Percentiles rank a stretch among this genome's conserved stretches.
phyloP scores from a whole-genome alignment of 2,113 vertebrate species.

The Perccottus glenii region DNA sequence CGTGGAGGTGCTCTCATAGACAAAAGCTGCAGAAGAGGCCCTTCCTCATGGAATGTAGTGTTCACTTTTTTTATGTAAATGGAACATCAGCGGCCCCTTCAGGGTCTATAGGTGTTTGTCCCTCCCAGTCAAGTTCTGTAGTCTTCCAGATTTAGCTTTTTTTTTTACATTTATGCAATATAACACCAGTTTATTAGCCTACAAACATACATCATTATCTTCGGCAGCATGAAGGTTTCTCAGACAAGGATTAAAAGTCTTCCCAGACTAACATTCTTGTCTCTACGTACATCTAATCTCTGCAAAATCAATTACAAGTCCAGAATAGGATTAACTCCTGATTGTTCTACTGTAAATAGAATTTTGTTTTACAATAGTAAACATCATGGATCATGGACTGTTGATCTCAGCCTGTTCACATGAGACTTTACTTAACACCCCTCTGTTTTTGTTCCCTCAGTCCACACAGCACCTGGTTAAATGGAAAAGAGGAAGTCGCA shows the following conservation, averaged over 20 bases:
- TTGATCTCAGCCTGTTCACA: background rate
- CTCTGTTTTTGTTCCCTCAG: no score
- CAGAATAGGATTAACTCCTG: conserved; percentile 29
- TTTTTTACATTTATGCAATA: background rate
- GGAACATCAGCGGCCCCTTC: background rate
- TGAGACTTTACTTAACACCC: conserved; percentile 3
- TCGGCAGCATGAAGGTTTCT: conserved; percentile 1
- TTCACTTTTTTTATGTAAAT: background rate
- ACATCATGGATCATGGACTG: conserved; percentile 4
- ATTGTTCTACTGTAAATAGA: conserved; percentile 23
- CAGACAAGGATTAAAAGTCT: conserved; percentile 13
- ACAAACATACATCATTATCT: background rate
- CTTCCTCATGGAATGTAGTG: background rate
- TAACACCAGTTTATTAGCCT: background rate
- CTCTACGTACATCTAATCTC: conserved; percentile 15
- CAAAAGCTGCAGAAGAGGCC: background rate
- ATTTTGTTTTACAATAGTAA: conserved; percentile 33
- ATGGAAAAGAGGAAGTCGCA: conserved; percentile 1
- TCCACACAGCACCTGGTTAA: background rate
- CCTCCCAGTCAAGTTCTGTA: background rate
- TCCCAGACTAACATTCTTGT: conserved; percentile 19
- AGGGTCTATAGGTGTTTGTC: background rate
- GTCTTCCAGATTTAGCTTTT: no score
- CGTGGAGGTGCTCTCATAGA: no score
- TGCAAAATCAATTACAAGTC: conserved; percentile 26